Evolutionary conservation across 2,113 vertebrate genomes (phyloP), one percentile per base, ranked within the genome.

Genomic region (Eudorcas thomsonii): DNA sequence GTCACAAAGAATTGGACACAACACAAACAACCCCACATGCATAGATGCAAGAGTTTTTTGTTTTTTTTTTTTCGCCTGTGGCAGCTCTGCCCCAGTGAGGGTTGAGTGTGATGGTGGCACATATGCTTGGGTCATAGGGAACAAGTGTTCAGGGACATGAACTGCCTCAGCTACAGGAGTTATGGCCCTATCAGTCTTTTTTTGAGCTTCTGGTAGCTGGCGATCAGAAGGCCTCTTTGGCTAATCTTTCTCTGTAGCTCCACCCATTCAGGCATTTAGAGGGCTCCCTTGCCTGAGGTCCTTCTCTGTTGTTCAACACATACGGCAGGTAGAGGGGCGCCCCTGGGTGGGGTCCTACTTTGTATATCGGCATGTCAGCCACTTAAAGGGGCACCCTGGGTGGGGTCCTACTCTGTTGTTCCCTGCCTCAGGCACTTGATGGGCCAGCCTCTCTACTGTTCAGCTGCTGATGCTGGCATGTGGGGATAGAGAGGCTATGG

Each of bases 311-410:
- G n/a, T 21, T 67, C 17, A 21, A 36, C n/a, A 36, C 8, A 1
- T 23, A 19, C 36, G 9, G 64, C 10, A 12, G 9, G n/a, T 23
- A 71, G 67, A 71, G 67, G 67, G n/a, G 64, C 2, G 0, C n/a
- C 17, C 64, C 33, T 21, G 64, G 64, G 17, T 45, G 43, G 6
- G 43, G 17, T 21, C 33, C 64, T 67, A 21, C 17, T 67, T 4
- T 36, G 33, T 67, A 67, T 10, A 36, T 67, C 2, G 0, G 33
- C 17, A 5, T 0, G 2, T 36, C n/a, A 71, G 64, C 9, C 64
- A 71, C 64, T 36, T 71, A 67, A 67, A n/a, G 62, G 16, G 33
- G 33, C 33, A 36, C 33, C 8, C 8, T 67, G 64, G 16, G 7
- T n/a, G 33, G 33, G 62, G 33, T 5, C 64, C 33, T 67, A 67